Conservation (phyloP, 1,140 invertebrate species). For the Sarcophaga bullata region DNA sequence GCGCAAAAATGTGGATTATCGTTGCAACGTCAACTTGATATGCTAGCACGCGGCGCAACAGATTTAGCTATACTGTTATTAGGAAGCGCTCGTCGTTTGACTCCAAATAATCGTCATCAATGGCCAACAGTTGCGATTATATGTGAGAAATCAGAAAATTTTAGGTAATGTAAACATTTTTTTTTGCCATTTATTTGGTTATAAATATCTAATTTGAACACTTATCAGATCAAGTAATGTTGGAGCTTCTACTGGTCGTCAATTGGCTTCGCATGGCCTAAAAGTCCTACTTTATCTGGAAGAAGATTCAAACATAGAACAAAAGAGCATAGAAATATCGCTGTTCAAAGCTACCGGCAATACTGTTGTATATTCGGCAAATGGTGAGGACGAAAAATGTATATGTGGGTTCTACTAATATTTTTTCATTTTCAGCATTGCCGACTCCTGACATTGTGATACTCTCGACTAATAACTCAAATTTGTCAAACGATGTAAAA, state of each 20-base stretch:
- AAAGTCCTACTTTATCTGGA: constrained; percentile 76
- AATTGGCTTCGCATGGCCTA: constrained; percentile 84
- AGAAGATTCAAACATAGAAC: constrained; percentile 66
- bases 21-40: constrained; percentile 76
- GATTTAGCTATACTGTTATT: constrained; percentile 83
- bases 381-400: constrained; percentile 48
- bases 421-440: constrained; percentile 49
- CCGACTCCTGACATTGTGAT: constrained; percentile 64
- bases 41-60: constrained; percentile 79
- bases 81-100: constrained; percentile 78
- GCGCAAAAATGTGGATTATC: constrained; percentile 76
- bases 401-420: background rate
- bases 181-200: background rate
- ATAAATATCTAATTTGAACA: background rate
- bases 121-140: constrained; percentile 80
- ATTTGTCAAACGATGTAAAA: constrained; percentile 57
- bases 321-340: constrained; percentile 63
- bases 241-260: constrained; percentile 80
- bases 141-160: constrained; percentile 67
- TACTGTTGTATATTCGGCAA: constrained; percentile 56
- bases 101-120: constrained; percentile 85
- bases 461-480: constrained; percentile 60
- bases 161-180: constrained; percentile 24
- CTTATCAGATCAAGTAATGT: constrained; percentile 71
- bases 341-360: constrained; percentile 64